Conservation (phyloP, 2,113 vertebrate species). For the Irena cyanogastra region DNA sequence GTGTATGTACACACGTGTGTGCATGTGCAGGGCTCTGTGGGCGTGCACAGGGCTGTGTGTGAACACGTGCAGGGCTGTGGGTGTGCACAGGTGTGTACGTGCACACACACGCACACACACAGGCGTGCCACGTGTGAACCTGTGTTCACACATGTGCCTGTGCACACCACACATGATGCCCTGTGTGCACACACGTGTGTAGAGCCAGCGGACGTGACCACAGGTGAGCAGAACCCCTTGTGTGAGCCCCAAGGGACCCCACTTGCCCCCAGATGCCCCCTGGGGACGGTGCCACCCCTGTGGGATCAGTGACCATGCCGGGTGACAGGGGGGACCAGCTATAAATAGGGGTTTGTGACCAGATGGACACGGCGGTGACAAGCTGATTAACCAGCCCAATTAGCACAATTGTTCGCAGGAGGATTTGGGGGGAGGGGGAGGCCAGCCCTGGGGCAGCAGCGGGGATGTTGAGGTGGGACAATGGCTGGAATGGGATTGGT, state of each 20-base stretch:
- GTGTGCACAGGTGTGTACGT: background rate
- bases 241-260: background rate
- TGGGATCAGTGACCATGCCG: too few relatives aligned
- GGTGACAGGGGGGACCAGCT: slow-evolving; percentile 8
- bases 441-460: background rate
- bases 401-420: slow-evolving; percentile 16
- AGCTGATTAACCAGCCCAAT: slow-evolving; percentile 67
- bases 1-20: background rate
- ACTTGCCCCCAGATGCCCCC: background rate
- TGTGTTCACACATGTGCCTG: background rate
- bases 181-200: background rate
- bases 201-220: fast-evolving
- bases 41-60: background rate
- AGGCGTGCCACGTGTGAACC: background rate
- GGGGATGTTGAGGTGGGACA: background rate
- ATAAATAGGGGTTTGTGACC: slow-evolving; percentile 58
- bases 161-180: background rate
- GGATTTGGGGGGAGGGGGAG: slow-evolving; percentile 14
- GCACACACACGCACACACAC: background rate
- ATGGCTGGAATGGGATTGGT: background rate
- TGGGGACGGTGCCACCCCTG: background rate
- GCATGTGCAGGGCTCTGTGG: background rate
- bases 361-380: slow-evolving; percentile 17
- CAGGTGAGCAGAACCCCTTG: background rate
- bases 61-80: background rate